phyloP scores from a whole-genome alignment of 2,797 vertebrate species.

The Apogon hyalosoma region DNA sequence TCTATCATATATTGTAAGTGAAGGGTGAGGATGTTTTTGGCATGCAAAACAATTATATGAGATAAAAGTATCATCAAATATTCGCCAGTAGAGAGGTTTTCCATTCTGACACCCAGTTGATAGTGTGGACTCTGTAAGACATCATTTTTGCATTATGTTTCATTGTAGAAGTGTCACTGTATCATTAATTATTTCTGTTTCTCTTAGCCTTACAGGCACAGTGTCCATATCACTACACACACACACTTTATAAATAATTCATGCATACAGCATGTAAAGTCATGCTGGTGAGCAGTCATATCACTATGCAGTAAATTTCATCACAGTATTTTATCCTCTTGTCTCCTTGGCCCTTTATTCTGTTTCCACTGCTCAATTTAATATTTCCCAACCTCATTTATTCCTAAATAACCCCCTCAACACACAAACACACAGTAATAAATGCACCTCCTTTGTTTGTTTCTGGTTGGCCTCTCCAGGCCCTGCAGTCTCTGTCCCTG shows the following conservation, averaged over 20 bases:
- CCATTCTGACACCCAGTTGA: not conserved
- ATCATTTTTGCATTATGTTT: conserved; percentile 48
- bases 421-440: conserved; percentile 1
- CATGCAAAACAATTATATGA: not conserved
- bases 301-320: conserved; percentile 32
- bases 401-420: conserved; percentile 5
- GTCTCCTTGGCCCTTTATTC: not conserved
- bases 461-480: conserved; percentile 72
- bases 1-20: too few species aligned
- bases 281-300: conserved; percentile 34
- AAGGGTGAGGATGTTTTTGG: not conserved
- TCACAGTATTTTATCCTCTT: conserved; percentile 13
- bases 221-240: conserved; percentile 51
- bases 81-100: not conserved
- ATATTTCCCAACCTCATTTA: conserved; percentile 19
- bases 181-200: conserved; percentile 65
- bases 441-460: not conserved
- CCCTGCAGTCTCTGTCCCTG: conserved; percentile 90
- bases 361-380: not conserved
- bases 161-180: conserved; percentile 21
- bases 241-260: conserved; percentile 68
- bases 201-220: conserved; percentile 25
- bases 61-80: conserved; percentile 12
- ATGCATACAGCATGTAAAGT: conserved; percentile 58
- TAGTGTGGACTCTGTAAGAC: conserved; percentile 14